A percentile compares a stretch with the other conserved stretches of the same genome.
phyloP scores from a whole-genome alignment of 2,113 vertebrate genomes.

The Lontra canadensis region DNA sequence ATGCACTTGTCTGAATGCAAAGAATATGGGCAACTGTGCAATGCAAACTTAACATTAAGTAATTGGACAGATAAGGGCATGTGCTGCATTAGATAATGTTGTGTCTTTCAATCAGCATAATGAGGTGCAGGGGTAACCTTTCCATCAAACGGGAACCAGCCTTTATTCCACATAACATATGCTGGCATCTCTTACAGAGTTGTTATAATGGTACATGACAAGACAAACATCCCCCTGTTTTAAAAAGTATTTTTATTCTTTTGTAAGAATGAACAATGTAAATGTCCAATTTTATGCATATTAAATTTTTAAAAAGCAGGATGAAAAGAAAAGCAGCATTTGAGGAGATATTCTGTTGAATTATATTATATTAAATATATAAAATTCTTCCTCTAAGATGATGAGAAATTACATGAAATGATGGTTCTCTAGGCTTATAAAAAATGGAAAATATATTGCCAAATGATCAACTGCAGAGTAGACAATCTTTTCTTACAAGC shows the following conservation, averaged over 20 bases:
- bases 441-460: not conserved
- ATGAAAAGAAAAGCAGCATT: not conserved
- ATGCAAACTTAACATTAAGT: constrained; percentile 53
- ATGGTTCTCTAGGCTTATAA: not conserved
- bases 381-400: not conserved
- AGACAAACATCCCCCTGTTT: constrained; percentile 38
- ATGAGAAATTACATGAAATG: not conserved
- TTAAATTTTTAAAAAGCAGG: not conserved
- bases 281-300: not conserved
- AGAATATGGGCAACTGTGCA: constrained; percentile 56
- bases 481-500: not conserved
- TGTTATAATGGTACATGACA: constrained; percentile 12
- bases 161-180: constrained; percentile 36
- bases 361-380: not conserved
- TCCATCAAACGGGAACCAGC: constrained; percentile 34
- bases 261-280: not conserved
- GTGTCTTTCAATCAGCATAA: not conserved
- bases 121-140: constrained; percentile 29
- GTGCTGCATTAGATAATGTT: constrained; percentile 59
- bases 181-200: not conserved
- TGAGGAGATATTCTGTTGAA: not conserved
- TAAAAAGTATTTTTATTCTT: not conserved
- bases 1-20: constrained; percentile 43
- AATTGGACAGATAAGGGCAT: constrained; percentile 50
- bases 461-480: not conserved